These are phyloP conservation scores for Plagiodera versicolora DNA, from an alignment of 2,888 invertebrate species.

Conservation along the genomic window DNA sequence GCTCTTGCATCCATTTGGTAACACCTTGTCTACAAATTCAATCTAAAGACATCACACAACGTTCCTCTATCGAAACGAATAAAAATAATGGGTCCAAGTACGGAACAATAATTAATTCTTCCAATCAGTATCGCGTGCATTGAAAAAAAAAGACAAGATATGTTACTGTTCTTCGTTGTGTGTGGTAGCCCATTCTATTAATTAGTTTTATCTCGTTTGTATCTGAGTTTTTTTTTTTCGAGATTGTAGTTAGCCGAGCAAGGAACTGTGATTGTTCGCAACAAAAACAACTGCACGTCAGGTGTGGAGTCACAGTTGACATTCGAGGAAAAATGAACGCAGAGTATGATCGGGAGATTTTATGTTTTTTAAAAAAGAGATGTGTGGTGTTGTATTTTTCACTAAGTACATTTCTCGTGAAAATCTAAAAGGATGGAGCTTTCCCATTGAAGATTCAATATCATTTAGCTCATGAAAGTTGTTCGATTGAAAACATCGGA, in stretches of 20 bases:
- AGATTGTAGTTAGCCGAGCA: conserved; percentile 34
- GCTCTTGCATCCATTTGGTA: too few relatives aligned
- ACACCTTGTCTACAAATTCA: too few relatives aligned
- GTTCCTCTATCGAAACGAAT: too few relatives aligned
- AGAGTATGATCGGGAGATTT: not conserved
- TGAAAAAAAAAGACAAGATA: conserved; percentile 1
- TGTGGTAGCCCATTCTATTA: conserved; percentile 30
- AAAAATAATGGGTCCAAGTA: too few relatives aligned
- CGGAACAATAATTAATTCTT: not conserved
- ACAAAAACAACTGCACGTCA: conserved; percentile 19
- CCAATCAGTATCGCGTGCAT: not conserved
- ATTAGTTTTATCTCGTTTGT: conserved; percentile 31
- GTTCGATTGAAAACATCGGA: too few relatives aligned
- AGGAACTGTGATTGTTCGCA: conserved; percentile 29
- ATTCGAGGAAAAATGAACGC: not conserved
- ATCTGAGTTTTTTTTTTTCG: conserved; percentile 30
- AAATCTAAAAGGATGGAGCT: too few relatives aligned
- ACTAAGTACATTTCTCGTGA: too few relatives aligned
- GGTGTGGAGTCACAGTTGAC: not conserved
- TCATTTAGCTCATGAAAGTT: too few relatives aligned
- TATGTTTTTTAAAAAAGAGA: too few relatives aligned
- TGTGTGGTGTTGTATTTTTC: too few relatives aligned
- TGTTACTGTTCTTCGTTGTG: conserved; percentile 18
- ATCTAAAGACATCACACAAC: too few relatives aligned
- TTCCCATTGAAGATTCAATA: too few relatives aligned